Base-by-base conservation (phyloP, 2,113 vertebrate species). In the Echinops telfairi region DNA sequence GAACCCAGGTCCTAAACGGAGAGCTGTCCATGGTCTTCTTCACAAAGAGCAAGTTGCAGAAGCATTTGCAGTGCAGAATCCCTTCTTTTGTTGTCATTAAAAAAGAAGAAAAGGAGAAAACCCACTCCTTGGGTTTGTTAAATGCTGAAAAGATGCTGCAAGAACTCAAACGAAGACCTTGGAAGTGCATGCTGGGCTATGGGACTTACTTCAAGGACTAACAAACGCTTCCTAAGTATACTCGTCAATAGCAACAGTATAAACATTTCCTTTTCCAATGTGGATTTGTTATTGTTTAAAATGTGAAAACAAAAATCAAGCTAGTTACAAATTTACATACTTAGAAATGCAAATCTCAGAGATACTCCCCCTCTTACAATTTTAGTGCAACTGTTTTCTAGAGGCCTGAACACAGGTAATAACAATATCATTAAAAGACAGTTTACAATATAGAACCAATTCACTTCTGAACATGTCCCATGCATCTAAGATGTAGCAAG, bases 401-500 rank as follows among this genome's bases (percentile, higher is more conserved):
- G 33, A 79, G 66, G 64, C 19, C 25, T 0, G 7, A 22, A 53
- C 60, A 47, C 27, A 66, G 64, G 64, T 66, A 90, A 64, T 31
- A 71, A 62, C 40, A 81, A 33, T 47, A 91, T 88, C 38, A 82
- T 83, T 81, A 29, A 93, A 89, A 92, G 36, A 57, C 33, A 86
- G 73, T 91, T 96, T 76, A 81, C 19, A 89, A 70, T 33, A 75
- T 27, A 82, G 77, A 76, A 33, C 27, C 81, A 80, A 66, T 29
- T 31, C 77, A 94, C 3, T 88, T 76, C 27, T 82, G 57, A 78
- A 40, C 16, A 22, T 19, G 29, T 36, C 71, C 7, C 47, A 53
- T 90, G 40, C 89, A 86, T 92, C 82, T 62, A 88, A 95, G 80
- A 95, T 89, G 64, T 11, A 47, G 77, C 36, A 89, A 60, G n/a